phyloP scores from a whole-genome alignment of 2,113 vertebrate genomes.

The Chaetops frenatus region DNA sequence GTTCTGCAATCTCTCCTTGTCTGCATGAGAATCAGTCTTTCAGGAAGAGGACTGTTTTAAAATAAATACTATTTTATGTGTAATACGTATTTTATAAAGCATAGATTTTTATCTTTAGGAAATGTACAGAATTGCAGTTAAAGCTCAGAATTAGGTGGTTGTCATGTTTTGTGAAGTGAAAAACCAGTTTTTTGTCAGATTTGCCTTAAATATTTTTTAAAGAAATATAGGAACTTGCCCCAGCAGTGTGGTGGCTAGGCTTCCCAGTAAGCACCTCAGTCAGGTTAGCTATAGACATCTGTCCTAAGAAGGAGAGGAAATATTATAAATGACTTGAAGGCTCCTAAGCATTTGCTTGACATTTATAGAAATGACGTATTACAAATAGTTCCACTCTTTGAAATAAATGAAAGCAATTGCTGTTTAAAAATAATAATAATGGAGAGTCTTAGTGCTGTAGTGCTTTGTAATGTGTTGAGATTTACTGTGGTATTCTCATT shows the following conservation, averaged over 20 bases:
- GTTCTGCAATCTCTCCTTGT: background rate
- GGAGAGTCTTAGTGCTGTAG: background rate
- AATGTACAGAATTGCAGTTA: background rate
- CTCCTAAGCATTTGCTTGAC: background rate
- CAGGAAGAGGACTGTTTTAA: background rate
- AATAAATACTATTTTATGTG: background rate
- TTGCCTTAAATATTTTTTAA: background rate
- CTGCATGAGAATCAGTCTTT: background rate
- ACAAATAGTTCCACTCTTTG: background rate
- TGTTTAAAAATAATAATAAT: background rate
- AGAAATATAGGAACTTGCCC: background rate
- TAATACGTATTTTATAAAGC: background rate
- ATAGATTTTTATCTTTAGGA: background rate
- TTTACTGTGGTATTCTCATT: slow-evolving; percentile 51
- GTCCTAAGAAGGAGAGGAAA: background rate
- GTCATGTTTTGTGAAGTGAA: background rate
- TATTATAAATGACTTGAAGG: background rate
- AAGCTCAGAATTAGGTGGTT: background rate
- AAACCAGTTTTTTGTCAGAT: background rate
- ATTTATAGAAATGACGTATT: background rate
- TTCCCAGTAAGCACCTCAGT: background rate
- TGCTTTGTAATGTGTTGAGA: slow-evolving; percentile 14
- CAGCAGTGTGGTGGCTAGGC: background rate
- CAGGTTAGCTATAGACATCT: background rate
- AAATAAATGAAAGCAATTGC: background rate